Base-by-base conservation (phyloP, 1,140 invertebrate species). In the Philopotamus ludificatus region DNA sequence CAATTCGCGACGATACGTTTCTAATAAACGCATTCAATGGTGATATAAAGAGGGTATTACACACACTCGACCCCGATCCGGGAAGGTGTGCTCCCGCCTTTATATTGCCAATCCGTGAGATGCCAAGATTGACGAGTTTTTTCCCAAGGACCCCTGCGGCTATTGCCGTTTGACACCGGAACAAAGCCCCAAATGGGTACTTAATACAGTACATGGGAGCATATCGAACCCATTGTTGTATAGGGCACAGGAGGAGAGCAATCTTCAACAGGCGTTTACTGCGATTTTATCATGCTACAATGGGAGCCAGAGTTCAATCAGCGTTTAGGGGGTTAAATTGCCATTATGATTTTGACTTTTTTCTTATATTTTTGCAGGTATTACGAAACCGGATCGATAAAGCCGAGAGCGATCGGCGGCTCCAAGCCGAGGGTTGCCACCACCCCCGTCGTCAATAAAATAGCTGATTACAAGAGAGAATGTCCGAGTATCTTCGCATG, bases 401-500 rank as follows among this genome's bases (percentile, higher is more conserved):
- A 94, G 74, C 95, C 95, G 4, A 82, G 95, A 42, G 95, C 95
- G 21, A 98, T 98, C 71, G 95, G 95, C 22, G 95, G 95, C 23
- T 95, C 93, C 23, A 97, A 97, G 76, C 95, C 95, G 1, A 83
- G 95, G 55, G 95, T 97, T n/a, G 95, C 94, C n/a, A 97, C 94
- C 1, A 89, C 91, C 1, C 89, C 90, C 42, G 95, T 98, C 16
- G 94, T 97, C 9, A 87, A 89, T 74, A 96, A 96, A 82, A 98
- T 98, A 72, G 92, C 94, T 23, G 88, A 93, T 70, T 98, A 95
- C 85, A 98, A 98, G 80, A 81, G 93, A 9, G 95, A 98, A 78
- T 97, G 94, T 77, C 95, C 95, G 1, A 96, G 94, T 63, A 98
- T 98, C 77, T 98, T 98, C 81, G 95, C 95, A 3, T 98, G 95